phyloP scores from a whole-genome alignment of 2,888 invertebrate genomes.

The Andrena fulva region DNA sequence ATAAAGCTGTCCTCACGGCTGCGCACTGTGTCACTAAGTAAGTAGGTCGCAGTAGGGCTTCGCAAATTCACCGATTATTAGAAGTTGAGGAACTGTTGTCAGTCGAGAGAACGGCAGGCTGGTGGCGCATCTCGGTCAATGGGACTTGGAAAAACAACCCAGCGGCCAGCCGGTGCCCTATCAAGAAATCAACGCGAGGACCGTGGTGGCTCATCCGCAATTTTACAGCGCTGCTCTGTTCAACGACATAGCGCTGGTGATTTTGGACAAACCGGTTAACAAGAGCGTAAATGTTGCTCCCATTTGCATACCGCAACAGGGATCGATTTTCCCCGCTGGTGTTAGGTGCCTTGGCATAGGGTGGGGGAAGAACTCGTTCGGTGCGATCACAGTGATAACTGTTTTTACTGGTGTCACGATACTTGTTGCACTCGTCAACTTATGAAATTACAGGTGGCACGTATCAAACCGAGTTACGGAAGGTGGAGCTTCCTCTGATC shows the following conservation, averaged over 20 bases:
- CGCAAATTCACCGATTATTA: neutral
- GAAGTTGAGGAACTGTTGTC: neutral
- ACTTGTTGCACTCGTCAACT: neutral
- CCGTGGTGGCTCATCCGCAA: constrained; percentile 87
- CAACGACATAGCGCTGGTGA: constrained; percentile 91
- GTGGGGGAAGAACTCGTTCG: constrained; percentile 91
- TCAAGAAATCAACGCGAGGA: constrained; percentile 88
- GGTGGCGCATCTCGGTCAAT: constrained; percentile 90
- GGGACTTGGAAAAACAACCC: constrained; percentile 89
- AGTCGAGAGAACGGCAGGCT: constrained; percentile 80
- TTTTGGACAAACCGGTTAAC: constrained; percentile 88
- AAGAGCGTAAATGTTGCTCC: constrained; percentile 89
- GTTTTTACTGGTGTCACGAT: neutral
- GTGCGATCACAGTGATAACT: constrained; percentile 80
- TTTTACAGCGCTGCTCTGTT: constrained; percentile 89
- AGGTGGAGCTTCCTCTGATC: constrained; percentile 91
- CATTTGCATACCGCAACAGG: constrained; percentile 88
- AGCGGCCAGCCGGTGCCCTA: constrained; percentile 88
- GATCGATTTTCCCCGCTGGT: constrained; percentile 84
- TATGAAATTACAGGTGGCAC: constrained; percentile 81
- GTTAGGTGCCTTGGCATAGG: constrained; percentile 89
- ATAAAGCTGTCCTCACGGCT: constrained; percentile 91
- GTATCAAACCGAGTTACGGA: constrained; percentile 88
- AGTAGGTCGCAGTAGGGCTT: constrained; percentile 8
- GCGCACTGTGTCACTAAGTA: constrained; percentile 89